Evolutionary conservation across 2,113 vertebrate species (phyloP).

Genomic region (Carassius carassius): DNA sequence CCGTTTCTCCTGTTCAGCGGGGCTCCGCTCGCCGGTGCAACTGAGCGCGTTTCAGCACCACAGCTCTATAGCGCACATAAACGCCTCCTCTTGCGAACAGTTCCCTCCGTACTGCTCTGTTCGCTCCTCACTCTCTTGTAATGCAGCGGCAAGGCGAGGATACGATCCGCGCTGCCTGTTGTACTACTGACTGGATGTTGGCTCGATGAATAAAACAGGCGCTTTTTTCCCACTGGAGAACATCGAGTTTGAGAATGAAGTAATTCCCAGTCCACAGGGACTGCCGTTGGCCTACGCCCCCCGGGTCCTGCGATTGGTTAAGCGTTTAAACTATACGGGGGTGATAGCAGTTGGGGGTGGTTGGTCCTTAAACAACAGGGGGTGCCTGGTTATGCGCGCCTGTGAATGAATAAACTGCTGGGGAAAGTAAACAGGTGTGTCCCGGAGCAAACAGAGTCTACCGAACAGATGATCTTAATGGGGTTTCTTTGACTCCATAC

Average conservation of each 20-base stretch:
- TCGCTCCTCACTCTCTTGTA: constrained; percentile 43
- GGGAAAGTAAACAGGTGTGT: constrained; percentile 50
- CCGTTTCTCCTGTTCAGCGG: constrained; percentile 9
- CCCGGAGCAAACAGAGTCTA: not conserved
- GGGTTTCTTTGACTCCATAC: not conserved
- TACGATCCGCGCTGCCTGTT: constrained; percentile 71
- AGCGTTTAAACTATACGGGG: constrained; percentile 62
- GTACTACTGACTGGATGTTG: constrained; percentile 64
- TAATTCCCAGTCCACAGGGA: constrained; percentile 48
- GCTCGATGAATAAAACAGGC: constrained; percentile 41
- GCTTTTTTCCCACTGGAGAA: not conserved
- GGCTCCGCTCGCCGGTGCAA: constrained; percentile 50
- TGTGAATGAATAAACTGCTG: constrained; percentile 41
- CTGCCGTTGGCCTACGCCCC: constrained; percentile 56
- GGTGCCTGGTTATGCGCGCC: constrained; percentile 44
- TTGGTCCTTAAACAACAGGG: constrained; percentile 64
- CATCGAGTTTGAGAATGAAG: constrained; percentile 57
- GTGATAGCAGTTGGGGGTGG: constrained; percentile 50
- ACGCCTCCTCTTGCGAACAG: constrained; percentile 39
- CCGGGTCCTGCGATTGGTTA: constrained; percentile 68
- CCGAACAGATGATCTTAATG: not conserved
- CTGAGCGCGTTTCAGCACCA: constrained; percentile 47
- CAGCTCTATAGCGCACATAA: constrained; percentile 20
- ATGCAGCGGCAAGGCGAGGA: constrained; percentile 55
- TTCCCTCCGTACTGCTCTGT: constrained; percentile 43